A percentile compares a stretch with the other conserved stretches of the same genome.
Evolutionary conservation across 2,797 vertebrate genomes (phyloP).

Genomic region (Sebastes itinus): DNA sequence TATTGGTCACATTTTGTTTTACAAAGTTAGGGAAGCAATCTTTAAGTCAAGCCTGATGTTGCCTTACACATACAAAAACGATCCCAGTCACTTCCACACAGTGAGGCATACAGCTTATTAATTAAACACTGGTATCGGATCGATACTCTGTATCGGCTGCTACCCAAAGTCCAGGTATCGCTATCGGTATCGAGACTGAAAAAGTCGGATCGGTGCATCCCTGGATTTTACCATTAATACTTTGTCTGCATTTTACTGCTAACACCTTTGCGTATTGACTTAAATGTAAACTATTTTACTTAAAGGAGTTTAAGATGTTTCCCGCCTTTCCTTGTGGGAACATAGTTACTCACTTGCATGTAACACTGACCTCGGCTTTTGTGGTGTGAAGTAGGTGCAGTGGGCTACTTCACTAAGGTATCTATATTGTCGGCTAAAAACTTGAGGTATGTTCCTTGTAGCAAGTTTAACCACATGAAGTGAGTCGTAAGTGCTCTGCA

Average conservation of each 20-base stretch:
- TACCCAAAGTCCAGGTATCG: no score
- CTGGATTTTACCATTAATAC: not conserved
- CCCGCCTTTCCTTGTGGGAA: not conserved
- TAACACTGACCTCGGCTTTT: not conserved
- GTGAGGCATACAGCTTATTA: no score
- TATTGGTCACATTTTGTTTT: no score
- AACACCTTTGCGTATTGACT: not conserved
- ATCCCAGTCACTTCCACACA: no score
- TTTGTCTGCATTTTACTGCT: not conserved
- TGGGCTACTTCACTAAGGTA: not conserved
- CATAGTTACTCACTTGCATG: not conserved
- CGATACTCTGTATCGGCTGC: accelerated
- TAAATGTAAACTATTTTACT: not conserved
- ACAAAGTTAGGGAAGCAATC: no score
- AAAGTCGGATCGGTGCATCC: no score
- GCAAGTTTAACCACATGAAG: conserved; percentile 36
- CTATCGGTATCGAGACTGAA: no score
- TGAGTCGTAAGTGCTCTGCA: conserved; percentile 28
- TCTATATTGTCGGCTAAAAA: not conserved
- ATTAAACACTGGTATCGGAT: no score
- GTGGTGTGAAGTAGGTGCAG: not conserved
- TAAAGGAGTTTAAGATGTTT: not conserved
- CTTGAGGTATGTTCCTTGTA: conserved; percentile 17
- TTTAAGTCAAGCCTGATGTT: no score
- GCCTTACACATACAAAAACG: no score